Conservation (phyloP, 2,888 invertebrate species). For the Hyles lineata region DNA sequence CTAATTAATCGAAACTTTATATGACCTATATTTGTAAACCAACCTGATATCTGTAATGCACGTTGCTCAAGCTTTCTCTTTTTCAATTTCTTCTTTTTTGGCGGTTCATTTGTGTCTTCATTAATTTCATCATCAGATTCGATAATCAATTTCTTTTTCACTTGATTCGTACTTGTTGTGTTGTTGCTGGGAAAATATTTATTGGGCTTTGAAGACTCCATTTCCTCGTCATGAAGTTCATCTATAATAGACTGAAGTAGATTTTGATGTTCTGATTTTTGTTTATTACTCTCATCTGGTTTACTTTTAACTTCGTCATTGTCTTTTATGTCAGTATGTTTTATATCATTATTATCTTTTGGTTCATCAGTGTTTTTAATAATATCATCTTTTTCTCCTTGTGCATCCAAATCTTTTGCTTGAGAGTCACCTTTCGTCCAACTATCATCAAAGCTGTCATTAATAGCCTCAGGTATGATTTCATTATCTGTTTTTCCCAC, state of each 20-base stretch:
- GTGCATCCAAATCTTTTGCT: constrained; percentile 24
- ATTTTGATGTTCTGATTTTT: constrained; percentile 38
- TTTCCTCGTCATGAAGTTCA: constrained; percentile 68
- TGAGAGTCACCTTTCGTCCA: constrained; percentile 19
- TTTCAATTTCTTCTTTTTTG: constrained; percentile 69
- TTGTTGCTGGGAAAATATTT: constrained; percentile 60
- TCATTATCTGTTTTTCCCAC: constrained; percentile 32
- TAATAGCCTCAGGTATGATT: constrained; percentile 7
- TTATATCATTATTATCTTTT: constrained; percentile 30
- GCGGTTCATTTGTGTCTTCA: constrained; percentile 42
- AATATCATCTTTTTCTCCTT: constrained; percentile 32
- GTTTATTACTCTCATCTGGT: constrained; percentile 34
- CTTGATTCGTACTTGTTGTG: constrained; percentile 41
- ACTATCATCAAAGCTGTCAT: constrained; percentile 38
- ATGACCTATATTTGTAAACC: neutral
- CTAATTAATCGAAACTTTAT: too few relatives aligned
- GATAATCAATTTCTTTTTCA: constrained; percentile 71
- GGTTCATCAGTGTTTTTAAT: constrained; percentile 33
- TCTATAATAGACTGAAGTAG: constrained; percentile 69
- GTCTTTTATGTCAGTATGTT: constrained; percentile 32
- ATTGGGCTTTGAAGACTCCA: constrained; percentile 60
- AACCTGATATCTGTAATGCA: constrained; percentile 78
- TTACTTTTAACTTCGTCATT: constrained; percentile 19
- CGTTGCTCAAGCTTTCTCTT: constrained; percentile 66
- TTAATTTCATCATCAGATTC: constrained; percentile 74